phyloP scores from a whole-genome alignment of 2,113 vertebrate genomes.

The Struthidea cinerea region DNA sequence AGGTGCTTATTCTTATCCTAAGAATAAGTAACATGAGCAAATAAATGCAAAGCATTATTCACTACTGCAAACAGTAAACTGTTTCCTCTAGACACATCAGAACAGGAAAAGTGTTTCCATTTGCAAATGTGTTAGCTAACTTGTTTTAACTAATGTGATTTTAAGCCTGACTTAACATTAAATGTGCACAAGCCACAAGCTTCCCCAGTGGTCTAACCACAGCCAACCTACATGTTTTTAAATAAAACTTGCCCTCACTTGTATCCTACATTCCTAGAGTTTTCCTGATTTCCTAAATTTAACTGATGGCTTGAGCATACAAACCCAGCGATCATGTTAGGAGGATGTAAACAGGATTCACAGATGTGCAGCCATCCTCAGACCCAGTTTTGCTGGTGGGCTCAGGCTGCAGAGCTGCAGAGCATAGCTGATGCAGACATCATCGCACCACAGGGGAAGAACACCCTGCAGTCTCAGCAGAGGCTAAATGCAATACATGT shows the following conservation, averaged over 20 bases:
- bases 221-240: not conserved
- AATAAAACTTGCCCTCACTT: not conserved
- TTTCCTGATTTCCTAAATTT: not conserved
- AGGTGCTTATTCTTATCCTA: not conserved
- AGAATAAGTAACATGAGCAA: not conserved
- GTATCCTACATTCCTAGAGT: not conserved
- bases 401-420: not conserved
- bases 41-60: not conserved
- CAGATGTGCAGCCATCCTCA: not conserved
- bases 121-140: not conserved
- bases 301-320: not conserved
- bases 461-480: not conserved
- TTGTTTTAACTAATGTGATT: not conserved
- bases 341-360: not conserved
- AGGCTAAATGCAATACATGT: not conserved
- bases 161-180: not conserved
- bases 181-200: not conserved
- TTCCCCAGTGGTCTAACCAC: not conserved
- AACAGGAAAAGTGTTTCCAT: not conserved
- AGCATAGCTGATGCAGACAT: not conserved
- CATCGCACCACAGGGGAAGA: rapidly evolving
- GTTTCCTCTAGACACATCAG: not conserved
- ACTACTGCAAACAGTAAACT: not conserved
- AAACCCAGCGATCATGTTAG: not conserved
- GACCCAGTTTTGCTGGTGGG: not conserved